Evolutionary conservation across 2,113 vertebrate species (phyloP), one percentile per base, ranked within the genome.

Genomic region (Hiodon alosoides): DNA sequence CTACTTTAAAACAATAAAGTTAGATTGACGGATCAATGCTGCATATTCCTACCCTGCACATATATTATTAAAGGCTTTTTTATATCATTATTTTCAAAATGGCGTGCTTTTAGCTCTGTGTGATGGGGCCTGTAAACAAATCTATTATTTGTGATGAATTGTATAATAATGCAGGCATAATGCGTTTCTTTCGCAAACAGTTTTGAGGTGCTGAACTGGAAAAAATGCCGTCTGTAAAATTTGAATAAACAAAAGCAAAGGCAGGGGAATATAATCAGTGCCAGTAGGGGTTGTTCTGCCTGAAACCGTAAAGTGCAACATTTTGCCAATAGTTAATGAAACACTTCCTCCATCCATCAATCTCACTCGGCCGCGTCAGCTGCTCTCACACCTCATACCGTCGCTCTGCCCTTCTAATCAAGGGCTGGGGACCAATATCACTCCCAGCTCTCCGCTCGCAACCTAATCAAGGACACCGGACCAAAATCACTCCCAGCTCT

Each of bases 81-180:
- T 88, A 90, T 89, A 91, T 90, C 90, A 92, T 91, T 90, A 90
- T 90, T 92, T 90, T 90, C 84, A 90, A 88, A 92, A 90, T 87
- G 89, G 88, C 88, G 87, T 75, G 80, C 87, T 84, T 88, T 86
- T 86, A 89, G 90, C 86, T 61, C 86, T 86, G 84, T 85, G 89
- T 87, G 89, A 89, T 81, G 84, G 85, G 84, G 86, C 86, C 88
- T 87, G 86, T 92, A 92, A 92, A 92, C 90, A 92, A 92, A 92
- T 92, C 91, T 91, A 91, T 91, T 92, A 92, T 92, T 90, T 89
- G 90, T 92, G 91, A 92, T 92, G 90, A 92, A 92, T 91, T 91
- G 90, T 90, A 92, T 91, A 92, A 92, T 92, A 92, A 92, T 89
- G 85, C 87, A 79, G 84, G 88, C 89, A 90, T 92, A 92, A 92